Evolutionary conservation across 2,888 invertebrate species (phyloP).

Genomic region (Drosophila bunnanda): DNA sequence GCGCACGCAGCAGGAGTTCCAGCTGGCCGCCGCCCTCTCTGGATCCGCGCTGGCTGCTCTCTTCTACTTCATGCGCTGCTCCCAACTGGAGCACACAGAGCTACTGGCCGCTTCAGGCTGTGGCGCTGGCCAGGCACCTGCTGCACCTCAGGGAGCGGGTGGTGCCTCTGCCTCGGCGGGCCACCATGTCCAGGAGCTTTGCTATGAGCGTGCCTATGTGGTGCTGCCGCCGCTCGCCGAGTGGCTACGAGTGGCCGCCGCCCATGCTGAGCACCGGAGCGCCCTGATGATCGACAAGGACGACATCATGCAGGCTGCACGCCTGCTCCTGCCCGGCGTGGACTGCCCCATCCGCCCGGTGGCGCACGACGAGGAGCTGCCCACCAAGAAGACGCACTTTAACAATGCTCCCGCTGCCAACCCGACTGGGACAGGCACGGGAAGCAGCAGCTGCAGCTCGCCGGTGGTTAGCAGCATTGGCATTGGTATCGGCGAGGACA

Average conservation of each 20-base stretch:
- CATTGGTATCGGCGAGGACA: constrained; percentile 78
- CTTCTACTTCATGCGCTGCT: constrained; percentile 96
- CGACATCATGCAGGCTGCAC: constrained; percentile 94
- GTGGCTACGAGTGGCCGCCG: constrained; percentile 93
- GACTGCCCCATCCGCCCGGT: constrained; percentile 94
- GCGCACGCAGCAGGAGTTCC: constrained; percentile 86
- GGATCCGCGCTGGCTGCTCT: constrained; percentile 91
- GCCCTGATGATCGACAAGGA: constrained; percentile 92
- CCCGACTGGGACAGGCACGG: constrained; percentile 64
- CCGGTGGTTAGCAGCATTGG: constrained; percentile 55
- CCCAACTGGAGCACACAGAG: constrained; percentile 91
- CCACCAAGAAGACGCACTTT: constrained; percentile 82
- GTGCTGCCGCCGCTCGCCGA: constrained; percentile 95
- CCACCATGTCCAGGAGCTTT: constrained; percentile 88
- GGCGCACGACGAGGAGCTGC: constrained; percentile 86
- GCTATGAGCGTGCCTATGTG: constrained; percentile 94
- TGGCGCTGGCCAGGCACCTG: constrained; percentile 53
- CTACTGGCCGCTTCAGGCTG: constrained; percentile 82
- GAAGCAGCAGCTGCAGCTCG: constrained; percentile 59
- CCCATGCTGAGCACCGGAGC: constrained; percentile 92
- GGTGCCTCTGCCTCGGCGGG: constrained; percentile 62
- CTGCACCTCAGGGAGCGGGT: constrained; percentile 40
- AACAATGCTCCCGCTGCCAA: constrained; percentile 44
- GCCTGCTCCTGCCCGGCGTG: constrained; percentile 93
- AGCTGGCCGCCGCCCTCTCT: constrained; percentile 86